Evolutionary conservation across 2,888 invertebrate genomes (phyloP).

Genomic region (Helobdella robusta): DNA sequence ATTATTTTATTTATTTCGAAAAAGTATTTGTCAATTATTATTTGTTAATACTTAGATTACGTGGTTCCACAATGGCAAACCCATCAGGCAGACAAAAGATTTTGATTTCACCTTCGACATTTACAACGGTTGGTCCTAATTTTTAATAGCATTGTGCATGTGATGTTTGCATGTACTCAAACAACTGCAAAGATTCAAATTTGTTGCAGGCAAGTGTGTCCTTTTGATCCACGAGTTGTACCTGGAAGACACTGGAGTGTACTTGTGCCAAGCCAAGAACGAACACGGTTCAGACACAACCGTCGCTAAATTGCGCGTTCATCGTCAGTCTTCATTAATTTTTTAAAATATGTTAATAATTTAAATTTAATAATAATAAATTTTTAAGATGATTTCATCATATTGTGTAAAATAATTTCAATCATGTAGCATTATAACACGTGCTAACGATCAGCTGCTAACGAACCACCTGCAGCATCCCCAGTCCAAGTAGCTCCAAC

Average conservation of each 20-base stretch:
- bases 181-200: too few relatives aligned
- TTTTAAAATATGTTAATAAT: too few relatives aligned
- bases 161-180: too few relatives aligned
- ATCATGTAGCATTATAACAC: neutral
- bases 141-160: neutral
- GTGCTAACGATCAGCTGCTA: neutral
- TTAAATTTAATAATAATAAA: too few relatives aligned
- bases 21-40: neutral
- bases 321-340: slow-evolving; percentile 42
- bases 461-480: neutral
- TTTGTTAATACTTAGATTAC: slow-evolving; percentile 54
- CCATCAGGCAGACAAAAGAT: slow-evolving; percentile 72
- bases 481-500: slow-evolving; percentile 9
- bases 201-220: slow-evolving; percentile 59
- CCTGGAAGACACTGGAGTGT: slow-evolving; percentile 66
- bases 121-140: slow-evolving; percentile 59
- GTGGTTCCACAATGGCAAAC: slow-evolving; percentile 69
- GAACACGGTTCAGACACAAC: slow-evolving; percentile 74
- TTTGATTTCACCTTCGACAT: slow-evolving; percentile 58
- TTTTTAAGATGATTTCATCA: too few relatives aligned
- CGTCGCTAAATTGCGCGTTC: slow-evolving; percentile 50
- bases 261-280: slow-evolving; percentile 75
- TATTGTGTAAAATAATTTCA: neutral
- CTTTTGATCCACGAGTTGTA: slow-evolving; percentile 54
- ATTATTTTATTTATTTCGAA: neutral